Conservation (phyloP, 2,888 invertebrate genomes). For the Odontocerum albicorne region DNA sequence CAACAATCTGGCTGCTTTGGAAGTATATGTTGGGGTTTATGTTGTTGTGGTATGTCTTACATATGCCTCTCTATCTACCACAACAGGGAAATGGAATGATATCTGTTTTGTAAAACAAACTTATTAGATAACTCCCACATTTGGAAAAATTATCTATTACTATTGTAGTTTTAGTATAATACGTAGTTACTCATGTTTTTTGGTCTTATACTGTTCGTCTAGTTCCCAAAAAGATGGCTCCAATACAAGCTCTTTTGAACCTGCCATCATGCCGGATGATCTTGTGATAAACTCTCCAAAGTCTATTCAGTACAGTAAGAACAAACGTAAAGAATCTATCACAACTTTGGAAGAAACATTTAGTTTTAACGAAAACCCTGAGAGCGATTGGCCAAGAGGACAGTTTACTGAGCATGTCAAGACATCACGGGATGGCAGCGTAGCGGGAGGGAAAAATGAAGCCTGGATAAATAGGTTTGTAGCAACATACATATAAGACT, state of each 20-base stretch:
- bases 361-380: constrained; percentile 40
- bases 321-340: constrained; percentile 42
- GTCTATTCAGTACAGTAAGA: constrained; percentile 5
- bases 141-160: too few relatives aligned
- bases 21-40: too few relatives aligned
- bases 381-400: constrained; percentile 30
- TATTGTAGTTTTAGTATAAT: too few relatives aligned
- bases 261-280: constrained; percentile 38
- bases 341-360: constrained; percentile 53
- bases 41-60: too few relatives aligned
- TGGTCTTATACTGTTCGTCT: too few relatives aligned
- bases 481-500: too few relatives aligned
- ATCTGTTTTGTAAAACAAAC: too few relatives aligned
- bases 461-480: constrained; percentile 37
- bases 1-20: too few relatives aligned
- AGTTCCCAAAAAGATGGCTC: constrained; percentile 48
- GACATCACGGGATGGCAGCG: constrained; percentile 11
- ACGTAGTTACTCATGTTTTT: too few relatives aligned
- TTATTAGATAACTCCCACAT: too few relatives aligned
- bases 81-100: too few relatives aligned
- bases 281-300: constrained; percentile 27
- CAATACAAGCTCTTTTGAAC: constrained; percentile 51
- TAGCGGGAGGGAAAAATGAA: constrained; percentile 26
- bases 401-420: constrained; percentile 27
- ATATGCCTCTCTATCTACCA: too few relatives aligned